A percentile compares a stretch with the other conserved stretches of the same genome.
Evolutionary conservation across 2,797 vertebrate genomes (phyloP).

Genomic region (Mallotus villosus): DNA sequence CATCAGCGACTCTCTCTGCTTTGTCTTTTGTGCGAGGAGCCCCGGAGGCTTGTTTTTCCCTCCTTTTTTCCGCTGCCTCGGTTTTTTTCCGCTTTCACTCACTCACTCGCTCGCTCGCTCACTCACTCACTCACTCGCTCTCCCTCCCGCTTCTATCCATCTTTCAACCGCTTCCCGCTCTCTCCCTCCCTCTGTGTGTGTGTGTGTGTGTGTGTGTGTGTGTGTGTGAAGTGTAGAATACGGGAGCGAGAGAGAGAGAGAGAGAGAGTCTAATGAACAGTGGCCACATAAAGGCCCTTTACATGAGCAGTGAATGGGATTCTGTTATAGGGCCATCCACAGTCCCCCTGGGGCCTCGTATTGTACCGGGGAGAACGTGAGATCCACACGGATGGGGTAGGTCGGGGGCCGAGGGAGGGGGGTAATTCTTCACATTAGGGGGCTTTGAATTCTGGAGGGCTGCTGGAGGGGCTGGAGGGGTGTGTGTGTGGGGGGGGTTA

Average conservation of each 20-base stretch:
- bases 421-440: slow-evolving; percentile 13
- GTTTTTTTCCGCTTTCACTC: slow-evolving; percentile 8
- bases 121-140: slow-evolving; percentile 28
- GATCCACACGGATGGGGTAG: not conserved
- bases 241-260: slow-evolving; percentile 50
- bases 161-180: slow-evolving; percentile 43
- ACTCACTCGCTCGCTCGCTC: slow-evolving; percentile 35
- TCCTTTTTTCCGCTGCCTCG: not conserved
- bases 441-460: not conserved
- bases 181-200: not conserved
- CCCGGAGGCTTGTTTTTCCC: slow-evolving; percentile 31
- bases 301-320: slow-evolving; percentile 59
- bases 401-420: not conserved
- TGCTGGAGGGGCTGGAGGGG: not conserved
- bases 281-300: slow-evolving; percentile 61
- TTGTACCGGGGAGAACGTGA: slow-evolving; percentile 17
- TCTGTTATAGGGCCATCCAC: slow-evolving; percentile 56
- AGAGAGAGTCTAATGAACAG: slow-evolving; percentile 65
- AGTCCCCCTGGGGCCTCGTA: slow-evolving; percentile 20
- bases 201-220: not conserved
- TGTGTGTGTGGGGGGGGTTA: not conserved
- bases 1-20: slow-evolving; percentile 43
- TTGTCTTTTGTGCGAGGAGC: slow-evolving; percentile 53
- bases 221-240: slow-evolving; percentile 7
- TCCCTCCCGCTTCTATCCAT: slow-evolving; percentile 51